Evolutionary conservation across 2,113 vertebrate genomes (phyloP), one percentile per base, ranked within the genome.

Genomic region (Capreolus pygargus): DNA sequence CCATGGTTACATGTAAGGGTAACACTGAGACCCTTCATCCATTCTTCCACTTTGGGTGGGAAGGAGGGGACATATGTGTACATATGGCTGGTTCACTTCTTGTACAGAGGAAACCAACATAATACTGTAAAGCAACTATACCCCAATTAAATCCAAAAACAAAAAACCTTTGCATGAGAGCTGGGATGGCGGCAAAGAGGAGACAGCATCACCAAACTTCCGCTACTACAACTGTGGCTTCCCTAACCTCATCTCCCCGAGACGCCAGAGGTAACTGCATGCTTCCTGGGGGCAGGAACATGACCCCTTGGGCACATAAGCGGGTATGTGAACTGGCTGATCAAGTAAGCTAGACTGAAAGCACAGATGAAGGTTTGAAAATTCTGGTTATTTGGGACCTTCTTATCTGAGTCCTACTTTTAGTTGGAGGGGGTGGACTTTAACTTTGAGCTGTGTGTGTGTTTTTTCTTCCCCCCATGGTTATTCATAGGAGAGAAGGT

Each of bases 401-500:
- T 97, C 98, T 97, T 81, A 93, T 95, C 89, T 64, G 76, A 96
- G 78, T 96, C 93, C 96, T 89, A 58, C 95, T 39, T 89, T 79
- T 86, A 52, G 61, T 3, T 28, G 28, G 89, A 95, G 57, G 54
- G 61, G 67, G 50, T 58, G 79, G 87, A 82, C 52, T 85, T 89
- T 90, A 84, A 94, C 97, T 52, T n/a, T 4, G 78, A 94, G 82
- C 39, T 36, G 23, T 81, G 83, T 13, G 70, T 27, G 74, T 76
- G 9, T 15, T 84, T 64, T 64, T 61, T 43, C 70, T 70, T 33
- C 70, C 81, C 92, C 92, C 78, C 97, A 86, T 96, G 96, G 98
- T 97, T 98, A 98, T 98, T 99, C 98, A 97, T 55, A 95, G 97
- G 97, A 98, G 94, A 98, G 98, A 98, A 98, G 92, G 89, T 95